Conservation (phyloP, 2,888 invertebrate genomes). For the Protophormia terraenovae region DNA sequence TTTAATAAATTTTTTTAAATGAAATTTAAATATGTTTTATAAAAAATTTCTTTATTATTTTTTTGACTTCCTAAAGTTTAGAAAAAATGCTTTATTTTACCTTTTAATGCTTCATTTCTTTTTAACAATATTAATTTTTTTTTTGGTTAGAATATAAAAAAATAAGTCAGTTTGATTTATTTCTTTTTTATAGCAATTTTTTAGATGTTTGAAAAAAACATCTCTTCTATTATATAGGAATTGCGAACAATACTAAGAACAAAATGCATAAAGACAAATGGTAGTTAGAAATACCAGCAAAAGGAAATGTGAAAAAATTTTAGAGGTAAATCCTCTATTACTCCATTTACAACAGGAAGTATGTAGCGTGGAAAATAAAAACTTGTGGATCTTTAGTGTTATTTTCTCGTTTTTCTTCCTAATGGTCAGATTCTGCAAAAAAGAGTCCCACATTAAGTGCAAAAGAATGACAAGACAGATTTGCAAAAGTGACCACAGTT, state of each 20-base stretch:
- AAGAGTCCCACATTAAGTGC: slow-evolving; percentile 50
- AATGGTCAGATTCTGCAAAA: slow-evolving; percentile 16
- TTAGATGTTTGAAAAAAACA: not conserved
- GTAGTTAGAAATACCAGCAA: slow-evolving; percentile 28
- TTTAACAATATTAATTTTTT: not conserved
- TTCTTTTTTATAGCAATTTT: slow-evolving; percentile 33
- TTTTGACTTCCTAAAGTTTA: not conserved
- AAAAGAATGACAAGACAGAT: slow-evolving; percentile 67
- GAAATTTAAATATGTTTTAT: slow-evolving; percentile 27
- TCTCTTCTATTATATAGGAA: not conserved
- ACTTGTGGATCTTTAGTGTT: not conserved
- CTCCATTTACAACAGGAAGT: slow-evolving; percentile 25
- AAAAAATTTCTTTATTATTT: not conserved
- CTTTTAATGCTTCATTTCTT: slow-evolving; percentile 53
- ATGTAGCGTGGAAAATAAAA: not conserved
- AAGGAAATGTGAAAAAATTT: not conserved
- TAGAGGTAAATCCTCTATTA: slow-evolving; percentile 52
- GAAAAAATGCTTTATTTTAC: slow-evolving; percentile 30
- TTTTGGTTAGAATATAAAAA: not conserved
- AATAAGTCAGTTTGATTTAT: slow-evolving; percentile 54
- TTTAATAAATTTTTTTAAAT: not conserved
- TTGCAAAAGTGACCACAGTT: slow-evolving; percentile 69
- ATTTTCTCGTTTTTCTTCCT: not conserved
- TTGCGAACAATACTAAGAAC: slow-evolving; percentile 7
- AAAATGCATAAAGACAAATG: slow-evolving; percentile 65